These are phyloP conservation scores for Tribolium freemani DNA, from an alignment of 2,888 invertebrate genomes.

Conservation along the genomic window DNA sequence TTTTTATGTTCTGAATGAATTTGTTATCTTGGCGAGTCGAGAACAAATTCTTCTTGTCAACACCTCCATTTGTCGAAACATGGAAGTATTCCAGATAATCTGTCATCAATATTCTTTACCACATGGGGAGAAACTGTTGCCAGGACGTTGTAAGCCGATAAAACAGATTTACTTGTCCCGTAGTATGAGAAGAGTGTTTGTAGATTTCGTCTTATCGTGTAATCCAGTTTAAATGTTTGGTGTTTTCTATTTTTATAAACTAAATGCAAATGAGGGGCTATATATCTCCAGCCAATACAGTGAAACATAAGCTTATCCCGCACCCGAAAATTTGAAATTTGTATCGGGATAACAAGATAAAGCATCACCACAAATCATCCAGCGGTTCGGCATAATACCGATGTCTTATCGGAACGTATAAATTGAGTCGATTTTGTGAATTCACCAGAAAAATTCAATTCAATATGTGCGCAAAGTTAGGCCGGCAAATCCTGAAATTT, in stretches of 20 bases:
- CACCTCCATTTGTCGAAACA: not conserved
- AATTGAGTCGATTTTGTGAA: slow-evolving; percentile 31
- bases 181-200: not conserved
- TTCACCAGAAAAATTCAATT: slow-evolving; percentile 35
- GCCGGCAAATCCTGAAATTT: slow-evolving; percentile 17
- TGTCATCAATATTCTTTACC: slow-evolving; percentile 23
- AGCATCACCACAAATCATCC: slow-evolving; percentile 30
- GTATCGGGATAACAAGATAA: slow-evolving; percentile 33
- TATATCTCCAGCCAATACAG: slow-evolving; percentile 18
- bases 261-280: slow-evolving; percentile 6
- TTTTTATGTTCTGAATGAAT: slow-evolving; percentile 20
- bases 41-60: slow-evolving; percentile 15
- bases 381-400: slow-evolving; percentile 11
- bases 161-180: slow-evolving; percentile 16
- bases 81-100: slow-evolving; percentile 3
- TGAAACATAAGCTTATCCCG: slow-evolving; percentile 22
- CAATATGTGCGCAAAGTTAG: slow-evolving; percentile 6
- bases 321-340: slow-evolving; percentile 32
- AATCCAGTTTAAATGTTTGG: not conserved
- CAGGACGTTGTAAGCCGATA: slow-evolving; percentile 23
- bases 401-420: slow-evolving; percentile 33
- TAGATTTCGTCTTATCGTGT: not conserved
- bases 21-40: slow-evolving; percentile 7
- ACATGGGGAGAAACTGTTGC: slow-evolving; percentile 16
- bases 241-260: no score